These are phyloP conservation scores for Chaetodon trifasciatus DNA, from an alignment of 2,797 vertebrate genomes.

Conservation along the genomic window DNA sequence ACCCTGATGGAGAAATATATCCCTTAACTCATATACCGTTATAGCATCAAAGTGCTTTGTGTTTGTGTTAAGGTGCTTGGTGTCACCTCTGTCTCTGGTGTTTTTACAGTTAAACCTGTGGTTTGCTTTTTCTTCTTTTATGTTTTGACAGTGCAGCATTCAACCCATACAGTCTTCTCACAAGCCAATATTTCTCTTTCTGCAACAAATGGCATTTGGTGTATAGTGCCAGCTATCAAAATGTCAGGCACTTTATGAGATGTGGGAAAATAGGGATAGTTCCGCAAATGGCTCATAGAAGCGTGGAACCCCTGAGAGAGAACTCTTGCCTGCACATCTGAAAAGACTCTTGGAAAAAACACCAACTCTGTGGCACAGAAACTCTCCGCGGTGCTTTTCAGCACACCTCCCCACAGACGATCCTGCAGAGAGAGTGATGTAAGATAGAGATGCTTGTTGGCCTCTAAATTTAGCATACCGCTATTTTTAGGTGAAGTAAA, in stretches of 20 bases:
- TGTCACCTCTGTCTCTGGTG: conserved; percentile 54
- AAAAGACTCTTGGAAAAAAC: conserved; percentile 35
- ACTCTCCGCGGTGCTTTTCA: conserved; percentile 57
- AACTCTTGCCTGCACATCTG: conserved; percentile 57
- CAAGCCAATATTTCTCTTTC: conserved; percentile 54
- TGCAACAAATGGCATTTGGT: conserved; percentile 67
- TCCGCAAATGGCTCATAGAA: conserved; percentile 67
- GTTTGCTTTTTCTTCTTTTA: conserved; percentile 57
- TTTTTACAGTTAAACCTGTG: conserved; percentile 56
- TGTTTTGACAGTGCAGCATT: conserved; percentile 56
- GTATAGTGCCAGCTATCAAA: conserved; percentile 73
- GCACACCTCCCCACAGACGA: conserved; percentile 41
- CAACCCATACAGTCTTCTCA: conserved; percentile 49
- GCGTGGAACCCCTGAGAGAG: conserved; percentile 64
- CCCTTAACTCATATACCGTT: conserved; percentile 57
- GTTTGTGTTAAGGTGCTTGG: conserved; percentile 57
- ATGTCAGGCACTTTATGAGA: conserved; percentile 76
- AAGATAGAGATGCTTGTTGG: conserved; percentile 22
- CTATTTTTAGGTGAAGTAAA: conserved; percentile 31
- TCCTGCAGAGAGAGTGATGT: conserved; percentile 42
- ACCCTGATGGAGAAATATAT: conserved; percentile 59
- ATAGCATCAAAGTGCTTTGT: conserved; percentile 60
- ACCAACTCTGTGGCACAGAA: conserved; percentile 35
- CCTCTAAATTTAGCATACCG: conserved; percentile 34
- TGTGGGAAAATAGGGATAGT: conserved; percentile 67